A percentile compares a stretch with the other conserved stretches of the same genome.
Evolutionary conservation across 2,888 invertebrate species (phyloP).

Genomic region (Gisinianus flammeolus): DNA sequence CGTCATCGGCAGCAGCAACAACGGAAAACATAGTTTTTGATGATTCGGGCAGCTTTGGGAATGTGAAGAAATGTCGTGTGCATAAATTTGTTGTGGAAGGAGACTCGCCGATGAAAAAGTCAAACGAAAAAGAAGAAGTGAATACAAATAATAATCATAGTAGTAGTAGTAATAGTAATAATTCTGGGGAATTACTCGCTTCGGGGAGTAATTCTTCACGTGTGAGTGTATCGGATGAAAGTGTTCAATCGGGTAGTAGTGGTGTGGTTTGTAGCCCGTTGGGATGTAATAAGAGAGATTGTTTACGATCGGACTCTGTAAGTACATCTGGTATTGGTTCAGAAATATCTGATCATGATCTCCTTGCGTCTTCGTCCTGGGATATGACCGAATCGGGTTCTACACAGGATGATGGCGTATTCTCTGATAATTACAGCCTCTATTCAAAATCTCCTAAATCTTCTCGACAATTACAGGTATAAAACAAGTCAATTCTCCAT

Average conservation of each 20-base stretch:
- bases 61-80: constrained; percentile 47
- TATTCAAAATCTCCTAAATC: constrained; percentile 47
- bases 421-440: constrained; percentile 45
- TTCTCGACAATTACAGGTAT: constrained; percentile 49
- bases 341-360: constrained; percentile 59
- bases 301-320: constrained; percentile 59
- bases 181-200: not conserved
- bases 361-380: constrained; percentile 47
- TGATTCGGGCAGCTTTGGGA: constrained; percentile 31
- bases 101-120: constrained; percentile 6
- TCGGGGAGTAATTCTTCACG: constrained; percentile 9
- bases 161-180: not conserved
- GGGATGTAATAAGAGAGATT: constrained; percentile 53
- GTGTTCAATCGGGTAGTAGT: constrained; percentile 19
- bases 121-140: constrained; percentile 11
- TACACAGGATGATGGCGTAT: constrained; percentile 50
- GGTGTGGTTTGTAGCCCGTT: constrained; percentile 38
- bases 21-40: not conserved
- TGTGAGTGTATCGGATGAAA: constrained; percentile 35
- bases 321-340: constrained; percentile 60
- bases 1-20: not conserved
- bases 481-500: constrained; percentile 1
- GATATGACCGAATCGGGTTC: not conserved
- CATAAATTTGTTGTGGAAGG: constrained; percentile 48
- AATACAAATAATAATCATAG: too few relatives aligned